Base-by-base conservation (phyloP, 2,888 invertebrate species). In the Phlogophora meticulosa region DNA sequence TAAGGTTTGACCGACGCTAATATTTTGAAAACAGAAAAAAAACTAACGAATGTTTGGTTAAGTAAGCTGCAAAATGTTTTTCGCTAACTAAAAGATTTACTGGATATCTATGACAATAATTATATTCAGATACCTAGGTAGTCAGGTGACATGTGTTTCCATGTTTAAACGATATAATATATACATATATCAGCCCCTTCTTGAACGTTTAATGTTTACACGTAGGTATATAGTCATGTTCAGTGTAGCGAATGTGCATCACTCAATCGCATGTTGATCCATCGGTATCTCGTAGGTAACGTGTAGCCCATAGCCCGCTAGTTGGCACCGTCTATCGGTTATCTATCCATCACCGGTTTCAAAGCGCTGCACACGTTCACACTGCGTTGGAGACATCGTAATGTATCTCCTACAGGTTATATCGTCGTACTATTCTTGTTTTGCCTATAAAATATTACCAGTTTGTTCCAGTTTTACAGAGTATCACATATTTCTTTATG, bases 331-430 rank as follows among this genome's bases (percentile, higher is more conserved):
- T 52, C 43, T 53, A 17, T 48, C 74, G 24, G 24, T 17, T 70
- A 57, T 61, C 55, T 60, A 69, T 72, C 69, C 51, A 75, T 60
- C 76, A 75, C 42, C 42, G 51, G 48, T 42, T 43, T 57, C 61
- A 43, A 52, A 76, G 76, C 76, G 17, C 22, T 55, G 49, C 46
- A 53, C 55, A 75, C 70, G 51, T 55, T 68, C 17, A 73, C 51
- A 45, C 45, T 65, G 43, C 45, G 24, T 42, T 64, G 36, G 53
- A 70, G 48, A 72, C 32, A 70, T 13, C 36, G 48, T 42, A 32
- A 53, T 42, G 32, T 65, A 64, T 72, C 53, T 32, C 13, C 22
- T 20, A 52, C 45, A 62, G 38, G 49, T 45, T 45, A 58, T 58
- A 57, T 40, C 46, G 32, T 69, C 45, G 48, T 24, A 20, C 9